phyloP scores from a whole-genome alignment of 2,797 vertebrate genomes.

The Lophotriccus pileatus region DNA sequence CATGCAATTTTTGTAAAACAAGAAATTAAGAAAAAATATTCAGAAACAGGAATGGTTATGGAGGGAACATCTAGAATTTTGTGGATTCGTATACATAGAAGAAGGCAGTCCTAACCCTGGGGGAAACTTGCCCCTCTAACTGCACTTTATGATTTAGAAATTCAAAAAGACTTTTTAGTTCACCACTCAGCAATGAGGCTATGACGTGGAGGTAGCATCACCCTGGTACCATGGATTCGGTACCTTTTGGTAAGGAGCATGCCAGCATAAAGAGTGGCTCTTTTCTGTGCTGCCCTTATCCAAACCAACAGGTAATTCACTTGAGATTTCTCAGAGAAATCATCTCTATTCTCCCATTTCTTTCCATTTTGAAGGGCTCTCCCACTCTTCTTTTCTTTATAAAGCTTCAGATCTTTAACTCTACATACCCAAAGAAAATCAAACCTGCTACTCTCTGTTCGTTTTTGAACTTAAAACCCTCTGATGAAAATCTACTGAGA shows the following conservation, averaged over 20 bases:
- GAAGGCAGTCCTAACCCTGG: background rate
- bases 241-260: background rate
- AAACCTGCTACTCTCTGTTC: background rate
- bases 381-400: background rate
- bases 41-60: background rate
- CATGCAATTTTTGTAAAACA: background rate
- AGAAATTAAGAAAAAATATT: background rate
- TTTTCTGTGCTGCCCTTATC: background rate
- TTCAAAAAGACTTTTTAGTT: background rate
- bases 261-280: background rate
- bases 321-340: background rate
- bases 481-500: background rate
- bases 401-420: background rate
- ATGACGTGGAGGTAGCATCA: background rate
- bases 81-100: background rate
- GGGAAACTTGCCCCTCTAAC: background rate
- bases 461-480: background rate
- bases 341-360: background rate
- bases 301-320: background rate
- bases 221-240: background rate
- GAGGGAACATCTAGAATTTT: background rate
- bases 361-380: background rate
- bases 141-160: background rate
- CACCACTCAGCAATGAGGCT: background rate
- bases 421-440: background rate